Conservation (phyloP, 2,113 vertebrate species). For the Kryptolebias marmoratus region DNA sequence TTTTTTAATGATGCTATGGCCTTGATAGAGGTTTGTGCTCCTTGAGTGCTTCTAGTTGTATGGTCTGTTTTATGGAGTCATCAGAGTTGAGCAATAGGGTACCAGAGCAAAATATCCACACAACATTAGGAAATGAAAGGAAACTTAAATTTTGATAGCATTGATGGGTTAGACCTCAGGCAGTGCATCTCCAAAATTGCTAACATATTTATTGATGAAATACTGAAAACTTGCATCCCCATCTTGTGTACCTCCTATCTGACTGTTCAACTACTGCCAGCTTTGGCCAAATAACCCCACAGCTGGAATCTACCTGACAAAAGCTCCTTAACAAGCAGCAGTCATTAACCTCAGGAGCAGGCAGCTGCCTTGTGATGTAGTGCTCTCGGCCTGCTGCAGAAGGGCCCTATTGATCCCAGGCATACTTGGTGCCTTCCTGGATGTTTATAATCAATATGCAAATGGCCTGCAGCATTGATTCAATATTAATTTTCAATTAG, state of each 20-base stretch:
- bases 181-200: not conserved
- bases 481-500: conserved; percentile 99
- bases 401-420: conserved; percentile 93
- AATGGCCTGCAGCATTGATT: conserved; percentile 97
- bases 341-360: conserved; percentile 85
- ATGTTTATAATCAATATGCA: conserved; percentile 99
- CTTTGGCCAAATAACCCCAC: conserved; percentile 67
- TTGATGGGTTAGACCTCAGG: not conserved
- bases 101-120: conserved; percentile 21
- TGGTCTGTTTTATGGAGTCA: conserved; percentile 35
- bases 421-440: conserved; percentile 97
- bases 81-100: conserved; percentile 49
- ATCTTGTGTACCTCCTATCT: conserved; percentile 19
- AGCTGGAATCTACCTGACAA: conserved; percentile 82
- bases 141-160: conserved; percentile 1
- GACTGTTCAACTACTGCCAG: conserved; percentile 60
- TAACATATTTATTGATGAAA: conserved; percentile 14
- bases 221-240: conserved; percentile 15
- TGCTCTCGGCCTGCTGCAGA: conserved; percentile 84
- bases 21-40: too few relatives aligned
- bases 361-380: conserved; percentile 80
- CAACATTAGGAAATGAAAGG: conserved; percentile 11
- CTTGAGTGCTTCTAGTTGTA: conserved; percentile 13
- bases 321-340: conserved; percentile 82
- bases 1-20: too few relatives aligned